A percentile compares a stretch with the other conserved stretches of the same genome.
These are phyloP conservation scores for Sapajus apella DNA, from an alignment of 2,113 vertebrate genomes.

Conservation along the genomic window DNA sequence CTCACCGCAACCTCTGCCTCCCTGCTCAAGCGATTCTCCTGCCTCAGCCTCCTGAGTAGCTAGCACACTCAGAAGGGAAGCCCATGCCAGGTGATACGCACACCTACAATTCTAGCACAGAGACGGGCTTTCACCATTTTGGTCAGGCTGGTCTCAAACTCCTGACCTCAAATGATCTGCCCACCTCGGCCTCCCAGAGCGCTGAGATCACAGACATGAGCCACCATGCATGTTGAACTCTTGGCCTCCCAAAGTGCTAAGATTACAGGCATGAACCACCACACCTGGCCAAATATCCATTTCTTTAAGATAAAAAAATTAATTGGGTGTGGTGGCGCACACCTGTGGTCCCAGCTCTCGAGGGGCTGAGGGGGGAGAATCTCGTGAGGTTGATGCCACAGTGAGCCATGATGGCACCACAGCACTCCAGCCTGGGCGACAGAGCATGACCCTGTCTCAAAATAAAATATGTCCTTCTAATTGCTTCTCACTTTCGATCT, in stretches of 20 bases:
- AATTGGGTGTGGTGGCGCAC: background rate
- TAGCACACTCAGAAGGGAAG: background rate
- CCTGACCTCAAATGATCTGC: background rate
- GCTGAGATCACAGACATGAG: background rate
- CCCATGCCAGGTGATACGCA: background rate
- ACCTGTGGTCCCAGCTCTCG: background rate
- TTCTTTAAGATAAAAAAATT: no score
- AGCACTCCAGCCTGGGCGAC: background rate
- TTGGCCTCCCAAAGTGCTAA: background rate
- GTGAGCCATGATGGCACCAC: no score
- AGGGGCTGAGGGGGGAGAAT: background rate
- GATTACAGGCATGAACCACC: background rate
- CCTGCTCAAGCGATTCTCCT: background rate
- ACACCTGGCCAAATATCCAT: background rate
- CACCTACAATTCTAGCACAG: background rate
- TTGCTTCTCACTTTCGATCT: background rate
- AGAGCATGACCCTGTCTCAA: background rate
- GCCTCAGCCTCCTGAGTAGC: background rate
- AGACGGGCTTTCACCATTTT: background rate
- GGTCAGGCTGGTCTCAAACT: background rate
- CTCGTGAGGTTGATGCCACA: background rate
- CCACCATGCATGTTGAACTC: background rate
- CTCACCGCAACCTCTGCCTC: background rate
- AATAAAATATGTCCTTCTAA: background rate
- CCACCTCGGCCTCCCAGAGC: background rate